These are phyloP conservation scores for Aethina tumida DNA, from an alignment of 1,140 invertebrate species.

Conservation along the genomic window DNA sequence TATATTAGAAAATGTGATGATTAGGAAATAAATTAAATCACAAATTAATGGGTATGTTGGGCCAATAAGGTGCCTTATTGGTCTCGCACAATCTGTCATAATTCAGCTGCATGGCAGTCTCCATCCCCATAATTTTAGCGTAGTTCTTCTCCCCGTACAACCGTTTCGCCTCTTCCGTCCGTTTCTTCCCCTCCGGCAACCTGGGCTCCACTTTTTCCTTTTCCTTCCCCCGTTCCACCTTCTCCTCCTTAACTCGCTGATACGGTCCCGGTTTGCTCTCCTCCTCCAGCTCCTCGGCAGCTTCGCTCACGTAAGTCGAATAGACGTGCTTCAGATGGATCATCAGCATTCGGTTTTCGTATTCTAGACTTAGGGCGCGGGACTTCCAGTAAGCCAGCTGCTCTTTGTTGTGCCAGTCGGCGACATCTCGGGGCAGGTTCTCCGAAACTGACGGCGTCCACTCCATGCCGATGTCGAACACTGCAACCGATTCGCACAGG, in stretches of 20 bases:
- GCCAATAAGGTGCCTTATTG: conserved; percentile 57
- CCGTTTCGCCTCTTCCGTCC: conserved; percentile 24
- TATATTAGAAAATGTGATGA: too few relatives aligned
- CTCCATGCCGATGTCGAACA: conserved; percentile 23
- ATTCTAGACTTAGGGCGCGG: conserved; percentile 48
- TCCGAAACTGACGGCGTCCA: conserved; percentile 8
- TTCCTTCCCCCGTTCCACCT: conserved; percentile 6
- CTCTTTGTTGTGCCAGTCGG: conserved; percentile 40
- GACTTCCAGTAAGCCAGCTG: conserved; percentile 57
- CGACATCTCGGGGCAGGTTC: conserved; percentile 18
- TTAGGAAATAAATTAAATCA: too few relatives aligned
- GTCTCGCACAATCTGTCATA: conserved; percentile 53
- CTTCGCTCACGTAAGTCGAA: conserved; percentile 16
- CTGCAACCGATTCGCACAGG: conserved; percentile 18
- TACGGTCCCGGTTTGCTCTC: conserved; percentile 1
- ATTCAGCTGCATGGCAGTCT: conserved; percentile 57
- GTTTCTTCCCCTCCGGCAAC: conserved; percentile 16
- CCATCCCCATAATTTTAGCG: conserved; percentile 63
- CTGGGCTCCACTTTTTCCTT: conserved; percentile 7
- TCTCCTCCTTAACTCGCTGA: conserved; percentile 1
- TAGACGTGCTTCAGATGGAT: conserved; percentile 27
- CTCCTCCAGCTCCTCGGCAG: conserved; percentile 9
- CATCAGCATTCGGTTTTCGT: conserved; percentile 51
- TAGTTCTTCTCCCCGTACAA: conserved; percentile 51
- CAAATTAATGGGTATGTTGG: conserved; percentile 58